Evolutionary conservation across 2,113 vertebrate species (phyloP).

Genomic region (Perca schrenkii): DNA sequence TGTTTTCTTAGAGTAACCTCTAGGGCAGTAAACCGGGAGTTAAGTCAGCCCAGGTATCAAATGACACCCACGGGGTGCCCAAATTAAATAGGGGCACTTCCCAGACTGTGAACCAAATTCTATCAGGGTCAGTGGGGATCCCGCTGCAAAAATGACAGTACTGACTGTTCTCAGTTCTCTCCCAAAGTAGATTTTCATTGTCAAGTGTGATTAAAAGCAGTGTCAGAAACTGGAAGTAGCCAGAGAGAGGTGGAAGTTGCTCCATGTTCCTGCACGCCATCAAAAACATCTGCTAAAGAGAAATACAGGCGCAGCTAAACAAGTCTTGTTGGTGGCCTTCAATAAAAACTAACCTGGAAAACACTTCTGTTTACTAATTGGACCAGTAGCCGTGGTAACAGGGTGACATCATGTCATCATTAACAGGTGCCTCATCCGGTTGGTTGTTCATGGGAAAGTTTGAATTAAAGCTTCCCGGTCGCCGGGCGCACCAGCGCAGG

Average conservation of each 20-base stretch:
- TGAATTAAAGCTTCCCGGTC: conserved; percentile 62
- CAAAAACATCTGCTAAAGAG: conserved; percentile 54
- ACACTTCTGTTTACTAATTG: conserved; percentile 78
- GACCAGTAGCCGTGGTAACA: conserved; percentile 70
- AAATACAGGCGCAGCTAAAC: conserved; percentile 43
- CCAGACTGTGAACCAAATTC: conserved; percentile 35
- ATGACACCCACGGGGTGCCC: conserved; percentile 37
- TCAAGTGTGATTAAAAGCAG: conserved; percentile 42
- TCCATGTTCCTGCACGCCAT: conserved; percentile 41
- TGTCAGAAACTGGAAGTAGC: conserved; percentile 10
- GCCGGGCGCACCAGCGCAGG: conserved; percentile 36
- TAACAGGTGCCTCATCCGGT: conserved; percentile 80
- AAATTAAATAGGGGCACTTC: conserved; percentile 42
- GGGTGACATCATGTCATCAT: conserved; percentile 77
- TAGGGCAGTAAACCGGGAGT: conserved; percentile 43
- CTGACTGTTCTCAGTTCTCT: conserved; percentile 1
- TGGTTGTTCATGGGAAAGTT: conserved; percentile 70
- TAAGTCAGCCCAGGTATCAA: conserved; percentile 37
- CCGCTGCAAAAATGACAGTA: conserved; percentile 9
- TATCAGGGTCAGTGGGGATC: conserved; percentile 27
- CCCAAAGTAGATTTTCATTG: conserved; percentile 1
- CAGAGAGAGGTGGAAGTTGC: conserved; percentile 22
- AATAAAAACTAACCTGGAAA: conserved; percentile 42
- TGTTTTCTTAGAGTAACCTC: conserved; percentile 61
- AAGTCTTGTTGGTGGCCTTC: conserved; percentile 47